Evolutionary conservation across 2,113 vertebrate genomes (phyloP), one percentile per base, ranked within the genome.

Genomic region (Dasyprocta punctata): DNA sequence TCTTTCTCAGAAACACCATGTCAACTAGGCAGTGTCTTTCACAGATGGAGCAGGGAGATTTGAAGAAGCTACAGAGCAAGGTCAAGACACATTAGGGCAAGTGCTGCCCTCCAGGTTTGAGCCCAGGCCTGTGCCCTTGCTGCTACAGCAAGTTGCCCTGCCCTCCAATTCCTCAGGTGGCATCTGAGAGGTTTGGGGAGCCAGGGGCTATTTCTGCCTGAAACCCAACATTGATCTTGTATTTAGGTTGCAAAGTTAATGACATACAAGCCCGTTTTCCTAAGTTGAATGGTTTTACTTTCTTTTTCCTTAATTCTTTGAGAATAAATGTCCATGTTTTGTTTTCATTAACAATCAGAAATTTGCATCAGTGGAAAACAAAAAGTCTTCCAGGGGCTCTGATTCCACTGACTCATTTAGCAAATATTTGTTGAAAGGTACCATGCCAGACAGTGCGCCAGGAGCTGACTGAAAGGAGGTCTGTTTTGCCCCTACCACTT

Each of bases 281-380:
- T 61, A 52, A 89, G 16, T 86, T 38, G 81, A 52, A 28, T 63
- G 49, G 24, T 10, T 94, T 96, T 89, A 33, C 33, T 56, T 93
- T 84, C 20, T 49, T 83, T 77, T 52, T 56, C 36, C 30, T 63
- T 87, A 63, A 56, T 81, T 75, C 65, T 67, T 67, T 69, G 63
- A 47, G 9, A 75, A 77, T 52, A 38, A 86, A 77, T 80, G 8
- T 19, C 41, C 10, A 26, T 13, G 1, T 93, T 95, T 9, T 2
- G 19, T 38, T 81, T 96, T 95, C 83, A 84, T 19, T 81, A 28
- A 89, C 33, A 36, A 19, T 83, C n/a, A 41, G 38, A 84, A 80
- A 24, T 95, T 90, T 41, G 82, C 4, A 14, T 84, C 65, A 69
- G 17, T 44, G n/a, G 81, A 85, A 88, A 56, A 63, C 75, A 65